These are phyloP conservation scores for Lamellibrachia satsuma DNA, from an alignment of 2,888 invertebrate genomes.

Conservation along the genomic window DNA sequence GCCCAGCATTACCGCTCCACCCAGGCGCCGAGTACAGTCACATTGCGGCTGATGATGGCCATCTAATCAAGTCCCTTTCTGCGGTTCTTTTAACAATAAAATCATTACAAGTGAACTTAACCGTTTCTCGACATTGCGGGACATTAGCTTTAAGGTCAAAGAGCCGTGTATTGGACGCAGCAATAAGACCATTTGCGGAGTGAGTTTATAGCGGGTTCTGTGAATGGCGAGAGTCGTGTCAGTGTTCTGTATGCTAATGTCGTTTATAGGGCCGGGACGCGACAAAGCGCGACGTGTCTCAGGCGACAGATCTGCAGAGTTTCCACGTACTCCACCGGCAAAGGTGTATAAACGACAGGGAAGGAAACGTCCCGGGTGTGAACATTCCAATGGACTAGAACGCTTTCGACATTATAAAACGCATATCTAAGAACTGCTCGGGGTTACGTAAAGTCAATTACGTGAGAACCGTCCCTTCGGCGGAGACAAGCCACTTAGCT, in stretches of 20 bases:
- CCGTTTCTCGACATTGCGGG: not conserved
- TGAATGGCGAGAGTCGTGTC: not conserved
- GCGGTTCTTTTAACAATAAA: not conserved
- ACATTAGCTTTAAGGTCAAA: not conserved
- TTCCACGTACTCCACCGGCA: not conserved
- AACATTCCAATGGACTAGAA: not conserved
- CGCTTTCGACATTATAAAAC: slow-evolving; percentile 4
- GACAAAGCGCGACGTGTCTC: not conserved
- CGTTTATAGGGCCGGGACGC: not conserved
- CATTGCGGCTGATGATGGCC: not conserved
- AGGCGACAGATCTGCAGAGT: not conserved
- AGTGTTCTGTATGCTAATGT: not conserved
- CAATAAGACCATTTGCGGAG: not conserved
- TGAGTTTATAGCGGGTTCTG: not conserved
- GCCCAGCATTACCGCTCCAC: not conserved
- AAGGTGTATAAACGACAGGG: not conserved
- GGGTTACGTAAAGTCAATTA: slow-evolving; percentile 9
- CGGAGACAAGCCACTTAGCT: not conserved
- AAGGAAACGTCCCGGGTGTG: not conserved
- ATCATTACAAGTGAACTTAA: slow-evolving; percentile 9
- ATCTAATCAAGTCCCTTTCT: not conserved
- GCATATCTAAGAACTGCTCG: not conserved
- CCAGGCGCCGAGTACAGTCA: not conserved
- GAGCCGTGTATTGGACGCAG: not conserved
- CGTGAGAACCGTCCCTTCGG: not conserved